Conservation (phyloP, 2,888 invertebrate genomes). For the Plusia festucae region DNA sequence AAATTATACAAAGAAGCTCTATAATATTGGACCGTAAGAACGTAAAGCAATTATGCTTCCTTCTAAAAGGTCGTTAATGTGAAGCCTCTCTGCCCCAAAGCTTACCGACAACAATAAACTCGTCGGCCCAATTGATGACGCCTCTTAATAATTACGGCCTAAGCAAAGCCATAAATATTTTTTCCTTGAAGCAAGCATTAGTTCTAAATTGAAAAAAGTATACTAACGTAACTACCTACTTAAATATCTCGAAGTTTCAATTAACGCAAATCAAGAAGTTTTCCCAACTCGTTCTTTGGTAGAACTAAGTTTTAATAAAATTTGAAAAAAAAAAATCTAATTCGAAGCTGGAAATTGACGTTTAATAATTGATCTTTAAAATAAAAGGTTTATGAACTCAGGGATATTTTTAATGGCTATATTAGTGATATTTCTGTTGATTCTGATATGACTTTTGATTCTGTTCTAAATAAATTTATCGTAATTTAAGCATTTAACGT, state of each 20-base stretch:
- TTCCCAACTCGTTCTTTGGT: constrained; percentile 27
- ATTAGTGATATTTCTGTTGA: background rate
- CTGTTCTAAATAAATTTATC: background rate
- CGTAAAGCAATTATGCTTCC: constrained; percentile 31
- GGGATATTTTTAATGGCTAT: background rate
- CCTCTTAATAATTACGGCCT: constrained; percentile 31
- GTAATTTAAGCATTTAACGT: no score
- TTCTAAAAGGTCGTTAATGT: constrained; percentile 13
- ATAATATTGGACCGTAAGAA: constrained; percentile 17
- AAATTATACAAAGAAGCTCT: background rate
- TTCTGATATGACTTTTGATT: background rate
- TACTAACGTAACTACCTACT: constrained; percentile 3
- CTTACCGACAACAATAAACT: constrained; percentile 35
- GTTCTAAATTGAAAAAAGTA: constrained; percentile 18
- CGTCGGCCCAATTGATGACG: constrained; percentile 31
- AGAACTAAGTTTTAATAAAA: constrained; percentile 25
- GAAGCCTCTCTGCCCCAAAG: background rate
- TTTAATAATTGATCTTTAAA: constrained; percentile 22
- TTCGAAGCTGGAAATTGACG: constrained; percentile 35
- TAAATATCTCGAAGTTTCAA: constrained; percentile 45
- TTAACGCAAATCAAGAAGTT: constrained; percentile 49
- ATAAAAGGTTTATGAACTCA: background rate
- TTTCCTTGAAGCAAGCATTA: constrained; percentile 29
- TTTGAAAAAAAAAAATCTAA: constrained; percentile 36
- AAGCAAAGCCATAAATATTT: constrained; percentile 11